These are phyloP conservation scores for Podarcis muralis DNA, from an alignment of 2,113 vertebrate species.

Conservation along the genomic window DNA sequence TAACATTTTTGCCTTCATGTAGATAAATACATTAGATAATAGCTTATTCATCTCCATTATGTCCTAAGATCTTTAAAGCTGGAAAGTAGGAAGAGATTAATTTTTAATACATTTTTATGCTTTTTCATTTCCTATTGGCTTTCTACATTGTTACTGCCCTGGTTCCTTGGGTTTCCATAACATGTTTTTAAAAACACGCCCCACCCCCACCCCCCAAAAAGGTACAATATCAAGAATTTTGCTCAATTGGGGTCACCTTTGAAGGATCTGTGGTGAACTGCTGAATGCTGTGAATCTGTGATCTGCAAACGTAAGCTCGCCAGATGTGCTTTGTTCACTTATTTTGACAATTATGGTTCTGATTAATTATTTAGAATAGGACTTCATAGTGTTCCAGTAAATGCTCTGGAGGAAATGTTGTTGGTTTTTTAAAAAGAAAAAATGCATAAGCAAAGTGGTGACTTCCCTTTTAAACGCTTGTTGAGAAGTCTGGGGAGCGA, in stretches of 20 bases:
- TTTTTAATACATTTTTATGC: neutral
- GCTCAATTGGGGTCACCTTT: neutral
- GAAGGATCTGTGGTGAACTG: conserved; percentile 40
- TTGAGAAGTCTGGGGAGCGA: conserved; percentile 36
- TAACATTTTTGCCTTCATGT: neutral
- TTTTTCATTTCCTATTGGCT: neutral
- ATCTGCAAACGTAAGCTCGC: conserved; percentile 33
- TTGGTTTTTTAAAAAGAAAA: conserved; percentile 45
- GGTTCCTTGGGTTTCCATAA: neutral
- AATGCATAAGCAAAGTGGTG: conserved; percentile 63
- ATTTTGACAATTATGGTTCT: conserved; percentile 70
- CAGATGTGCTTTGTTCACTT: conserved; percentile 70
- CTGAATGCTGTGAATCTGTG: conserved; percentile 36
- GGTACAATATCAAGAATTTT: neutral
- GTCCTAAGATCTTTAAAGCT: neutral
- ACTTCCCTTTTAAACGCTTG: conserved; percentile 60
- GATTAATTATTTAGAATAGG: conserved; percentile 72
- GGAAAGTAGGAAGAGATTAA: neutral
- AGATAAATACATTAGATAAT: neutral
- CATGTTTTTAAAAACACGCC: neutral
- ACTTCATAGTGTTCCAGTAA: conserved; percentile 63
- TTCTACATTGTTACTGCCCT: neutral
- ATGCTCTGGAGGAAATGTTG: conserved; percentile 64
- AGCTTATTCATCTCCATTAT: neutral
- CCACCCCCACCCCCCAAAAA: neutral